Base-by-base conservation (phyloP, 2,888 invertebrate genomes). In the Laspeyria flexula region DNA sequence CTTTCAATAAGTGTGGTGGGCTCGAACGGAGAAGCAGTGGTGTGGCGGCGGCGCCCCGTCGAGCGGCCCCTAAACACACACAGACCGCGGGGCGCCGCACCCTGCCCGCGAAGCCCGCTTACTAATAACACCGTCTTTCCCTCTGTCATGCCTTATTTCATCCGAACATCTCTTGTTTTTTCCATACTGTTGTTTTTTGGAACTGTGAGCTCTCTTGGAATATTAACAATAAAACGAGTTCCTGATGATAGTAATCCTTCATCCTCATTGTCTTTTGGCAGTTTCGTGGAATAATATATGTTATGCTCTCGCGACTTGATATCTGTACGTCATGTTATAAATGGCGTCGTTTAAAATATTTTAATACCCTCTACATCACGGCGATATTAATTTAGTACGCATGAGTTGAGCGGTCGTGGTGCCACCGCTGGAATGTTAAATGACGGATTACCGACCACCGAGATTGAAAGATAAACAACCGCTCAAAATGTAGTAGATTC, bases 231-330 rank as follows among this genome's bases (percentile, higher is more conserved):
- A 90, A 90, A 90, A 91, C 84, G 86, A 84, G 69, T 78, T 77
- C 72, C 73, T 90, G 90, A 92, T 91, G 91, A 91, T 90, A 86
- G 87, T 89, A 89, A 92, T 92, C 88, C 92, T 83, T 92, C 92
- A 92, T 85, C 85, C 76, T 90, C 90, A 91, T 92, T 92, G 92
- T 91, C 90, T 91, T 90, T 91, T 92, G 91, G 90, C 92, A 91
- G 87, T 90, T 91, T 90, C 90, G 81, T 79, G 84, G 88, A 90
- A 90, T 90, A 90, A 90, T 87, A 90, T 91, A 91, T 90, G 88
- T 85, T 86, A 77, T 79, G 81, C 79, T 83, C 85, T 82, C 76
- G 88, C 86, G 86, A 87, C 87, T 85, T 88, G 90, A 90, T 89
- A 87, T 88, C 85, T 77, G 86, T 84, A 86, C 87, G 88, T 90